Evolutionary conservation across 2,113 vertebrate species (phyloP).

Genomic region (Laterallus jamaicensis): DNA sequence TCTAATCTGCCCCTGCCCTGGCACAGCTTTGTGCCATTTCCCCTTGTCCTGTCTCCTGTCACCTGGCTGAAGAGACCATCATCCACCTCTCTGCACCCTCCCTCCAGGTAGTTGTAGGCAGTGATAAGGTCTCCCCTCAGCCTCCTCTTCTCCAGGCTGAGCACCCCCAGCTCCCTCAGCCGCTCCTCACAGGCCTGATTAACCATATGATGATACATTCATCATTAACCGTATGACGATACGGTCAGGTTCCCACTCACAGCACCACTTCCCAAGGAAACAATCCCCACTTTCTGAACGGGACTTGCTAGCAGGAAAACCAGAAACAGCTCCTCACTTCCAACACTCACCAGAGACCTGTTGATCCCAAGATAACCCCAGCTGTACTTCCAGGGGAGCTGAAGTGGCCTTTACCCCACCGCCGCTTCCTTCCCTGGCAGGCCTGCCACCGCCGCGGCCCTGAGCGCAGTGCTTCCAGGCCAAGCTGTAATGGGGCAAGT

Average conservation of each 20-base stretch:
- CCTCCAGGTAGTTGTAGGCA: no score
- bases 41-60: no score
- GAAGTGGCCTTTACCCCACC: background rate
- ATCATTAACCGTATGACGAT: no score
- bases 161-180: no score
- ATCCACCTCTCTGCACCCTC: no score
- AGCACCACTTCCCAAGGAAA: background rate
- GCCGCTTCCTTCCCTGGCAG: background rate
- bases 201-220: no score
- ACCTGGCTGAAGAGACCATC: no score
- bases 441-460: background rate
- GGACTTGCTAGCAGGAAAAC: background rate
- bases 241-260: background rate
- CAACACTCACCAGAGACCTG: background rate
- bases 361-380: background rate
- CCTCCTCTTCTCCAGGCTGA: no score
- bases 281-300: background rate
- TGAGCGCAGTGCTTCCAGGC: fast-evolving
- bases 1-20: no score
- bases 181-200: no score
- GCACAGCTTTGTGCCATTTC: no score
- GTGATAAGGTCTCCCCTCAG: no score
- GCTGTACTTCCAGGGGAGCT: background rate
- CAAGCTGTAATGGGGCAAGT: background rate
- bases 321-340: background rate